Evolutionary conservation across 2,113 vertebrate genomes (phyloP).

Genomic region (Coregonus clupeaformis): DNA sequence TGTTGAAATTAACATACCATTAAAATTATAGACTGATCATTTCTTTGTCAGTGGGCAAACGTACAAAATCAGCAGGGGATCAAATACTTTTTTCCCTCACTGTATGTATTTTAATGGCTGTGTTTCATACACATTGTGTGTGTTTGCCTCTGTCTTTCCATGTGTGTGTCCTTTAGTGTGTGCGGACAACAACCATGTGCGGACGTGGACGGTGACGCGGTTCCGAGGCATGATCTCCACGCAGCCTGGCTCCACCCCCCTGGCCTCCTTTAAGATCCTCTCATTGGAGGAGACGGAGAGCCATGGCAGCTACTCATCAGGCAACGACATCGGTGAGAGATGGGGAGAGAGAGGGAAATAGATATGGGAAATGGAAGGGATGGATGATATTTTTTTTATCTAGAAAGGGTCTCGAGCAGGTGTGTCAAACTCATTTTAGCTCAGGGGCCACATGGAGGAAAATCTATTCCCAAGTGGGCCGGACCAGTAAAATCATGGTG

Average conservation of each 20-base stretch:
- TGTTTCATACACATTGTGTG: background rate
- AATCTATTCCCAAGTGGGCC: too few species aligned
- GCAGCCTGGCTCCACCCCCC: slow-evolving; percentile 92
- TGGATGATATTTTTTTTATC: too few species aligned
- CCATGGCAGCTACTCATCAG: slow-evolving; percentile 91
- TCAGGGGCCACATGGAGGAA: too few species aligned
- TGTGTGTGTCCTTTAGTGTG: slow-evolving; percentile 76
- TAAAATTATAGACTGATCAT: too few species aligned
- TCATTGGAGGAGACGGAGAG: slow-evolving; percentile 95
- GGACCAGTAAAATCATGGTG: too few species aligned
- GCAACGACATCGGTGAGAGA: slow-evolving; percentile 90
- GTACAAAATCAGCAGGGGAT: too few species aligned
- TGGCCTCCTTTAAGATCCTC: slow-evolving; percentile 95
- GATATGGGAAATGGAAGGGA: background rate
- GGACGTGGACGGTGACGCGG: slow-evolving; percentile 95
- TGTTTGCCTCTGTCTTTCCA: slow-evolving; percentile 9
- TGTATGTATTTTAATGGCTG: background rate
- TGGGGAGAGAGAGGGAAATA: background rate
- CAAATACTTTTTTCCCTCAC: too few species aligned
- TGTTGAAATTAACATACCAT: too few species aligned
- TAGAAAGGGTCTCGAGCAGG: too few species aligned
- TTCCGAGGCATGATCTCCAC: slow-evolving; percentile 98
- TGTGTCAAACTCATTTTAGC: too few species aligned
- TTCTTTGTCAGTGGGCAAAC: too few species aligned
- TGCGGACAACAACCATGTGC: slow-evolving; percentile 95